A percentile compares a stretch with the other conserved stretches of the same genome.
Conservation (phyloP, 2,888 invertebrate species). For the Clostera curtula region DNA sequence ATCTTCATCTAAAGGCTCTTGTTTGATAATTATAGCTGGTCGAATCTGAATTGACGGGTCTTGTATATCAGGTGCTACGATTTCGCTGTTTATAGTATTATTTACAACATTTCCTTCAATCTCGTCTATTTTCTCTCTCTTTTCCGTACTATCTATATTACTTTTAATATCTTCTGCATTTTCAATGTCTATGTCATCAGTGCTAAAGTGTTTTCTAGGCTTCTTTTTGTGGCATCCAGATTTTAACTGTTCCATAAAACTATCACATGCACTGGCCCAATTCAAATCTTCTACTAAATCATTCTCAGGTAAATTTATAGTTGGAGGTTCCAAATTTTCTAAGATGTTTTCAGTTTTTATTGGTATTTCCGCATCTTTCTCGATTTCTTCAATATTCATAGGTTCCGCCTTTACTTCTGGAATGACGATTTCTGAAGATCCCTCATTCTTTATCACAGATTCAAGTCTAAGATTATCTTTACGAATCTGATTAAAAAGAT, state of each 20-base stretch:
- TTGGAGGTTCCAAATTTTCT: slow-evolving; percentile 30
- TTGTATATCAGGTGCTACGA: slow-evolving; percentile 10
- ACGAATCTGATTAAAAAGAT: slow-evolving; percentile 65
- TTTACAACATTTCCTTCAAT: slow-evolving; percentile 29
- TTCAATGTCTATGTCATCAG: slow-evolving; percentile 36
- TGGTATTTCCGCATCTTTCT: slow-evolving; percentile 71
- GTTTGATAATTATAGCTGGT: slow-evolving; percentile 30
- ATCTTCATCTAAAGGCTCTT: slow-evolving; percentile 57
- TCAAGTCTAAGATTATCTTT: slow-evolving; percentile 59
- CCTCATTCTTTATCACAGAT: slow-evolving; percentile 78
- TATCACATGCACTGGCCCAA: slow-evolving; percentile 85
- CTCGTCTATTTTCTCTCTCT: too few species aligned
- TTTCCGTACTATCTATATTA: slow-evolving; percentile 15
- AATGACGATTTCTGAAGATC: slow-evolving; percentile 54
- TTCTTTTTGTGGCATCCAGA: slow-evolving; percentile 75
- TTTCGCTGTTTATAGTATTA: slow-evolving; percentile 13
- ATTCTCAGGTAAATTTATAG: slow-evolving; percentile 14
- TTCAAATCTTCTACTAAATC: slow-evolving; percentile 48
- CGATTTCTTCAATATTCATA: slow-evolving; percentile 78
- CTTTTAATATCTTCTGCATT: slow-evolving; percentile 29
- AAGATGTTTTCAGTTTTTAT: slow-evolving; percentile 50
- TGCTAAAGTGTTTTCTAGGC: slow-evolving; percentile 69
- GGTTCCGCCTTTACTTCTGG: slow-evolving; percentile 81
- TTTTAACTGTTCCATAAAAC: slow-evolving; percentile 84
- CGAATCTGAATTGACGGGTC: slow-evolving; percentile 11